Evolutionary conservation across 2,888 invertebrate species (phyloP).

Genomic region (Amorpha juglandis): DNA sequence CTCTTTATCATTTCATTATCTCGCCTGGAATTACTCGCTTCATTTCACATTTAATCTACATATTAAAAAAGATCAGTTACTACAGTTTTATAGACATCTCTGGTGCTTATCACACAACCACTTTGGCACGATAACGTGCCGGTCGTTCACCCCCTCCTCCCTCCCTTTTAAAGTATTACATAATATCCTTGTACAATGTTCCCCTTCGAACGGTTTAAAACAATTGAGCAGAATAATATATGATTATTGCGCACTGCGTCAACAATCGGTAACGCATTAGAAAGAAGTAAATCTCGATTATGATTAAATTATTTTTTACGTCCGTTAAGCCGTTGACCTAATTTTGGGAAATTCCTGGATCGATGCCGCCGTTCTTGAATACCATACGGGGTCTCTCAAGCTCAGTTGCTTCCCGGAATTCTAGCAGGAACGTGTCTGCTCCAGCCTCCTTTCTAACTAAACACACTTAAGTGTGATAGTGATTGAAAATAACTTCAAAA

Average conservation of each 20-base stretch:
- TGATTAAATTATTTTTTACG: not conserved
- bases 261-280: conserved; percentile 28
- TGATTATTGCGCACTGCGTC: conserved; percentile 16
- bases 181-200: conserved; percentile 3
- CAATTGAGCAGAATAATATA: not conserved
- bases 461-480: not conserved
- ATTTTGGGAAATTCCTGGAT: conserved; percentile 15
- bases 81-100: not conserved
- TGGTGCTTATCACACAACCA: not conserved
- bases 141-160: not conserved
- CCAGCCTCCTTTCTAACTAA: not conserved
- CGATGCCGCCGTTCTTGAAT: not conserved
- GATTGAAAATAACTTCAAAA: not conserved
- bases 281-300: not conserved
- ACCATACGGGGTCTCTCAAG: not conserved
- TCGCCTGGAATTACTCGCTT: not conserved
- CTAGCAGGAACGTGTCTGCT: conserved; percentile 7
- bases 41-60: too few species aligned
- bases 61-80: not conserved
- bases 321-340: conserved; percentile 17
- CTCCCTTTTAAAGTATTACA: not conserved
- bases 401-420: conserved; percentile 12
- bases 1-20: not conserved
- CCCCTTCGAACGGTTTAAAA: too few species aligned
- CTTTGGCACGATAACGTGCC: not conserved